Conservation (phyloP, 1,140 invertebrate species). For the Drosophila nannoptera region DNA sequence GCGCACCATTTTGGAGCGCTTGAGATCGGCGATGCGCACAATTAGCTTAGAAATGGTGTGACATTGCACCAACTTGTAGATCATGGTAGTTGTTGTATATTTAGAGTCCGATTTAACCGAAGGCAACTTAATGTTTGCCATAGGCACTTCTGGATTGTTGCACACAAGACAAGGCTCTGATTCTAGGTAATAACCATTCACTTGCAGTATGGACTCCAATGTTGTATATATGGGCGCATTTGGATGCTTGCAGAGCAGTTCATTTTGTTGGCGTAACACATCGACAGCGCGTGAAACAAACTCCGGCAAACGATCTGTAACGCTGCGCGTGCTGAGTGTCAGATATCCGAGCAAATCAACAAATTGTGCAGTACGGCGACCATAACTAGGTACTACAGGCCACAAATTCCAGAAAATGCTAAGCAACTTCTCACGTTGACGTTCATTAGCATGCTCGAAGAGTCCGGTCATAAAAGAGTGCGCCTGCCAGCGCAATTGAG, state of each 20-base stretch:
- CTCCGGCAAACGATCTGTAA: slow-evolving; percentile 82
- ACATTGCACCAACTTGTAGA: slow-evolving; percentile 96
- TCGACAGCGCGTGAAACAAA: slow-evolving; percentile 92
- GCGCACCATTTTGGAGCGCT: slow-evolving; percentile 97
- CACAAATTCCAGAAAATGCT: slow-evolving; percentile 94
- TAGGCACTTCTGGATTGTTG: slow-evolving; percentile 97
- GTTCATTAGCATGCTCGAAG: slow-evolving; percentile 89
- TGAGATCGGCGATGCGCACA: slow-evolving; percentile 95
- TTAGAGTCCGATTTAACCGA: slow-evolving; percentile 97
- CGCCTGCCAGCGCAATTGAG: slow-evolving; percentile 95
- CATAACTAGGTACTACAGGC: slow-evolving; percentile 93
- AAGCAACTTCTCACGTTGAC: slow-evolving; percentile 89
- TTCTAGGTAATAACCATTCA: slow-evolving; percentile 96
- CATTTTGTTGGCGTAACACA: slow-evolving; percentile 92
- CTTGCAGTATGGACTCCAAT: slow-evolving; percentile 92
- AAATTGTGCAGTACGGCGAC: slow-evolving; percentile 96
- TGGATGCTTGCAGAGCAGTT: slow-evolving; percentile 92
- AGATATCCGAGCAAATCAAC: slow-evolving; percentile 97
- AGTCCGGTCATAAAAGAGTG: slow-evolving; percentile 92
- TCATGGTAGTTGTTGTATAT: slow-evolving; percentile 98
- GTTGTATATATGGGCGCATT: slow-evolving; percentile 96
- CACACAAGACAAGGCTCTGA: slow-evolving; percentile 98
- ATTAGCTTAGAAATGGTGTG: slow-evolving; percentile 97
- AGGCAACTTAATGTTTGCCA: slow-evolving; percentile 94
- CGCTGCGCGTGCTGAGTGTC: slow-evolving; percentile 86